Conservation (phyloP, 2,797 vertebrate genomes). For the Tarsius wallacei region DNA sequence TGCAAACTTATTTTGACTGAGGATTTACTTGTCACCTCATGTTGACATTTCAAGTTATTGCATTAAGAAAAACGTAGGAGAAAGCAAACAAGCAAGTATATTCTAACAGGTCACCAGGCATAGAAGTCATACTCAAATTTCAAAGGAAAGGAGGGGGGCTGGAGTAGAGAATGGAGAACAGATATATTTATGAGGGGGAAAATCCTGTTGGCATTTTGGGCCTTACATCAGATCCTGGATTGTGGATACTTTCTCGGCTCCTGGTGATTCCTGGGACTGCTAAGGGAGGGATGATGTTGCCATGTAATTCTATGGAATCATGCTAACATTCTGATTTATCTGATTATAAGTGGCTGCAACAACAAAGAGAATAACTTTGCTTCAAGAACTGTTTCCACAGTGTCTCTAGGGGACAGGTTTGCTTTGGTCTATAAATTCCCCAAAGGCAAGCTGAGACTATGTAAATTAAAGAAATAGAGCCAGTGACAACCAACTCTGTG, state of each 20-base stretch:
- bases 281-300: not conserved
- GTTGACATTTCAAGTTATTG: constrained; percentile 83
- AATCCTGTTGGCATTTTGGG: not conserved
- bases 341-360: constrained; percentile 67
- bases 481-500: constrained; percentile 65
- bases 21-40: constrained; percentile 85
- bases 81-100: constrained; percentile 83
- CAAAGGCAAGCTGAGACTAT: constrained; percentile 80
- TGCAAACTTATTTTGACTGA: constrained; percentile 78
- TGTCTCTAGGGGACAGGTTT: constrained; percentile 74
- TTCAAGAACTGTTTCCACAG: constrained; percentile 65
- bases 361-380: constrained; percentile 70
- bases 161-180: constrained; percentile 47
- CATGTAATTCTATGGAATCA: not conserved
- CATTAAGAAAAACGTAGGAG: constrained; percentile 84
- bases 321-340: constrained; percentile 9
- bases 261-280: not conserved
- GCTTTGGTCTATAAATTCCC: constrained; percentile 80
- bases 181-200: not conserved
- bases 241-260: constrained; percentile 44
- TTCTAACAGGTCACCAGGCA: constrained; percentile 67
- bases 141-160: constrained; percentile 55
- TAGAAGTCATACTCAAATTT: constrained; percentile 73
- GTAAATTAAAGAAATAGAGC: constrained; percentile 77
- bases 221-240: constrained; percentile 14